Evolutionary conservation across 2,113 vertebrate species (phyloP).

Genomic region (Gobiocypris rarus): DNA sequence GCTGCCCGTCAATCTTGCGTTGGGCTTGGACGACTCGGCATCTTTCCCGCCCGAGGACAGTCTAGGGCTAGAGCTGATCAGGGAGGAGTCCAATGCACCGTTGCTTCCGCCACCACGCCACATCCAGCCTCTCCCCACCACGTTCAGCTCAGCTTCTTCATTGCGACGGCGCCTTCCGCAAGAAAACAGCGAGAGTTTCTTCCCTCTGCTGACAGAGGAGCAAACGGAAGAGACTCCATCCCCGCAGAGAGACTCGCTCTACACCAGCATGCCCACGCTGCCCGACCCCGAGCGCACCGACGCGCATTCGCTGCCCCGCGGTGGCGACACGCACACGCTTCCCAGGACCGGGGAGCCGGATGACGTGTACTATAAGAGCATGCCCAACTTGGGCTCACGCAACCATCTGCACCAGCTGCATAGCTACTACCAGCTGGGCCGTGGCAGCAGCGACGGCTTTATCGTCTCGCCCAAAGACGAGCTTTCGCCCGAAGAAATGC

Average conservation of each 20-base stretch:
- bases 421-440: conserved; percentile 94
- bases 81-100: conserved; percentile 89
- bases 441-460: conserved; percentile 96
- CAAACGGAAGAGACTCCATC: conserved; percentile 88
- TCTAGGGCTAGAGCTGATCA: conserved; percentile 90
- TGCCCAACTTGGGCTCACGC: conserved; percentile 95
- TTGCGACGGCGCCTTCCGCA: conserved; percentile 87
- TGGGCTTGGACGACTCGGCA: conserved; percentile 67
- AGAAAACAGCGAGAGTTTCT: conserved; percentile 97
- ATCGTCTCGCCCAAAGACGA: conserved; percentile 92
- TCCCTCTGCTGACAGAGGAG: conserved; percentile 92
- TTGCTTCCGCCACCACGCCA: conserved; percentile 84
- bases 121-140: conserved; percentile 70
- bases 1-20: conserved; percentile 35
- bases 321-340: conserved; percentile 62
- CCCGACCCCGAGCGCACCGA: conserved; percentile 78
- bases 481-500: conserved; percentile 79
- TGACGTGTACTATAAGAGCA: conserved; percentile 98
- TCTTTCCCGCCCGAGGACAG: conserved; percentile 74
- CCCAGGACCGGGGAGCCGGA: conserved; percentile 73
- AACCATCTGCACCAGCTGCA: conserved; percentile 94
- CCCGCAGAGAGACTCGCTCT: conserved; percentile 92
- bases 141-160: conserved; percentile 80
- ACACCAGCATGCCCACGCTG: conserved; percentile 93
- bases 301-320: conserved; percentile 61